These are phyloP conservation scores for Psix sp. DNA, from an alignment of 1,140 invertebrate species.

Conservation along the genomic window DNA sequence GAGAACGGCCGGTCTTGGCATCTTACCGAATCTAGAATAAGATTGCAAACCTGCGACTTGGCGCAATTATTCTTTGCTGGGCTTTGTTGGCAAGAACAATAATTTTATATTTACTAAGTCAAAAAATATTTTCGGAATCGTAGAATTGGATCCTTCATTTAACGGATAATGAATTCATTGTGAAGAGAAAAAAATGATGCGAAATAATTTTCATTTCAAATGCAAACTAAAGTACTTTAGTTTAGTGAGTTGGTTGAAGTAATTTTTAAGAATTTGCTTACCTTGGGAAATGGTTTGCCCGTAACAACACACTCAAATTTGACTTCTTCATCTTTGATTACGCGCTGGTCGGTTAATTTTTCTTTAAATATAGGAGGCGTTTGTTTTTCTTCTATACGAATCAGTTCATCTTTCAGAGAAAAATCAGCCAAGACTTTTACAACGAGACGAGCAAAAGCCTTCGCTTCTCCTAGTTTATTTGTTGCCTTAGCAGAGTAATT, in stretches of 20 bases:
- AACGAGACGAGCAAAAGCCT: constrained; percentile 87
- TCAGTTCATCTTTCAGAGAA: constrained; percentile 69
- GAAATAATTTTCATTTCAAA: background rate
- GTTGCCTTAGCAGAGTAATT: constrained; percentile 86
- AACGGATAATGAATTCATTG: too few relatives aligned
- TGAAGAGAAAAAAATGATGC: too few relatives aligned
- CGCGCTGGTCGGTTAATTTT: constrained; percentile 79
- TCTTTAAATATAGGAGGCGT: constrained; percentile 82
- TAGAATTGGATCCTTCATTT: too few relatives aligned
- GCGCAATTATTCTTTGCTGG: constrained; percentile 41
- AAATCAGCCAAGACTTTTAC: constrained; percentile 80
- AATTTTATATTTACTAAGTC: background rate
- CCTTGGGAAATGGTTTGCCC: constrained; percentile 86
- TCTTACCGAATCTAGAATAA: constrained; percentile 62
- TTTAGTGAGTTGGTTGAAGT: background rate
- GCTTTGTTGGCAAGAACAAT: constrained; percentile 16
- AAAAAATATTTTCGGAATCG: background rate
- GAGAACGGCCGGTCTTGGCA: constrained; percentile 64
- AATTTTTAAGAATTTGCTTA: constrained; percentile 63
- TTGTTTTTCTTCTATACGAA: constrained; percentile 79
- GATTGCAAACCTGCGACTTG: constrained; percentile 46
- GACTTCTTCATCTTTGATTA: constrained; percentile 77
- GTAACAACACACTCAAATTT: constrained; percentile 85
- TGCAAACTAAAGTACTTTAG: too few relatives aligned
- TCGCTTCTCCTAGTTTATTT: constrained; percentile 85